Percentiles rank a stretch among this genome's conserved stretches.
phyloP scores from a whole-genome alignment of 2,888 invertebrate species.

The Euzetes globulus region DNA sequence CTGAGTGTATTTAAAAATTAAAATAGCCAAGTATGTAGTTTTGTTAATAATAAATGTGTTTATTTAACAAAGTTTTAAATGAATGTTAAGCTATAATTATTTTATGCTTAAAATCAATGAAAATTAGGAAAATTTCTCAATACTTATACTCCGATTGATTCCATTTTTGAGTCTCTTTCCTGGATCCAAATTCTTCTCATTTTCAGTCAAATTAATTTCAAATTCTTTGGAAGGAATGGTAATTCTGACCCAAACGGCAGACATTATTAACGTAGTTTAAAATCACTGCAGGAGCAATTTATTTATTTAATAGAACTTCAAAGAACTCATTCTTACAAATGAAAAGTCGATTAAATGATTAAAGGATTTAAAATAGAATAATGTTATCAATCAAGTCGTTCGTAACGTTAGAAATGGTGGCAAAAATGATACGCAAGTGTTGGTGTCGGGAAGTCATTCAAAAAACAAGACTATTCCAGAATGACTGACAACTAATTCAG shows the following conservation, averaged over 20 bases:
- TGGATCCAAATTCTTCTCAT: not conserved
- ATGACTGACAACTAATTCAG: not conserved
- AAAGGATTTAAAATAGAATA: not conserved
- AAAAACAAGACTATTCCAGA: not conserved
- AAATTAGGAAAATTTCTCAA: no score
- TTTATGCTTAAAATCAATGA: no score
- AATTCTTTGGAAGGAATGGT: conserved; percentile 29
- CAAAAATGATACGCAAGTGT: not conserved
- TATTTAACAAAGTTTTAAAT: no score
- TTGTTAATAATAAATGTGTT: no score
- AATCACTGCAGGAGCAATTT: not conserved
- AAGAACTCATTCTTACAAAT: not conserved
- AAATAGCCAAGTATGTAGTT: no score
- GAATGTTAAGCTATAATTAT: no score
- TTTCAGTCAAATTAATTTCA: conserved; percentile 21
- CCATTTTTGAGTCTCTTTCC: not conserved
- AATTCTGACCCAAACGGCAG: conserved; percentile 34
- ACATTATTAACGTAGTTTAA: conserved; percentile 5
- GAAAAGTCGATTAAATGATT: not conserved
- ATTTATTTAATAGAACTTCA: no score
- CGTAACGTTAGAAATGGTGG: not conserved
- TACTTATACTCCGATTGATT: conserved; percentile 6
- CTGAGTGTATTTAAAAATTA: no score
- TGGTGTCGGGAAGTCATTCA: not conserved
- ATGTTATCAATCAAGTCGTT: not conserved